Conservation (phyloP, 2,797 vertebrate species). For the Emydoidea blandingii region DNA sequence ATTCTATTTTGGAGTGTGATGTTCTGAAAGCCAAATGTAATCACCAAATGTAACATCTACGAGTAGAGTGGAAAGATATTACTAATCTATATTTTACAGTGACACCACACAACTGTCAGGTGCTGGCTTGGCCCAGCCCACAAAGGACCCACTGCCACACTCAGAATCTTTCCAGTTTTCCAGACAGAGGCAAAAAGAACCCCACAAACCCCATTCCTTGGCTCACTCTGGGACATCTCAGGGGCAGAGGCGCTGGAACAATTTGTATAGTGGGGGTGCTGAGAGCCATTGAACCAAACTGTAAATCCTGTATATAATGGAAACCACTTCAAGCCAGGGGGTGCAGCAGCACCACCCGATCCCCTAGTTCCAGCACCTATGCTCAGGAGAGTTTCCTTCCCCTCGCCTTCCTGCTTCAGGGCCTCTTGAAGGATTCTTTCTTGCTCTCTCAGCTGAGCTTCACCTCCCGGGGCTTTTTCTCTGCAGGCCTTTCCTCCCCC, state of each 20-base stretch:
- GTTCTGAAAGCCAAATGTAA: not conserved
- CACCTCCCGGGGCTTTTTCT: not conserved
- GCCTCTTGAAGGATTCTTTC: not conserved
- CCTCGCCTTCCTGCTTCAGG: not conserved
- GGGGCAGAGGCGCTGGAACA: no score
- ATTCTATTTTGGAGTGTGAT: conserved; percentile 14
- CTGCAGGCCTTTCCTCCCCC: not conserved
- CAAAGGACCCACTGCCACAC: not conserved
- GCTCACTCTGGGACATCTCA: not conserved
- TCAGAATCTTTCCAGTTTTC: not conserved
- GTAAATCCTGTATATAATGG: no score
- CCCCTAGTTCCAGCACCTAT: no score
- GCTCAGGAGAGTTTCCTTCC: not conserved
- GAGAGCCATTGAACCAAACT: no score
- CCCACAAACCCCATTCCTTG: not conserved
- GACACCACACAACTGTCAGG: conserved; percentile 1
- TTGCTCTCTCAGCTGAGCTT: not conserved
- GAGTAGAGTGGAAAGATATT: conserved; percentile 46
- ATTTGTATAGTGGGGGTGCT: no score
- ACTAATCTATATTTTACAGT: conserved; percentile 53
- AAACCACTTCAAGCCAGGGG: no score
- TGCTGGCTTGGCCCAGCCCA: not conserved
- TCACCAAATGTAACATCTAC: conserved; percentile 1
- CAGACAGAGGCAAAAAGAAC: not conserved
- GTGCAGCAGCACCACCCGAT: no score